Evolutionary conservation across 2,797 vertebrate genomes (phyloP).

Genomic region (Tokudaia tokunoshimensis): DNA sequence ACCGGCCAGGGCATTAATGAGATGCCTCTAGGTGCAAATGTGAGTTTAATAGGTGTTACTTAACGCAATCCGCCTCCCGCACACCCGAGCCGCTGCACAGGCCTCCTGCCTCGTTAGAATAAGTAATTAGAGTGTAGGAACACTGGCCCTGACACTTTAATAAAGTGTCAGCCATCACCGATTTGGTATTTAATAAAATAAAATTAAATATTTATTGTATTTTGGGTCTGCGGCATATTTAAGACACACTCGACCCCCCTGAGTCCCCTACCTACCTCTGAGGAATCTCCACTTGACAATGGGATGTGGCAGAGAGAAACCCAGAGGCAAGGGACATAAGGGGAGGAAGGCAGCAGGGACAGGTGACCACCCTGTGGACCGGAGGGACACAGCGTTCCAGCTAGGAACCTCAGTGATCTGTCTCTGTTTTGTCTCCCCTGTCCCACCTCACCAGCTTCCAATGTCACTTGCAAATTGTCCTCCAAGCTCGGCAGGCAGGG

Average conservation of each 20-base stretch:
- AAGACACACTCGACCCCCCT: conserved; percentile 76
- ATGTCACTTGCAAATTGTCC: not conserved
- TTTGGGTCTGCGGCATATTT: conserved; percentile 80
- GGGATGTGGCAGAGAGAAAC: not conserved
- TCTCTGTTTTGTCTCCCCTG: not conserved
- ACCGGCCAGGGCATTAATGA: conserved; percentile 97
- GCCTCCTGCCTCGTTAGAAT: conserved; percentile 89
- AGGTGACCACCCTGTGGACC: not conserved
- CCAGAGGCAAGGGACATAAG: not conserved
- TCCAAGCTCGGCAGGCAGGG: not conserved
- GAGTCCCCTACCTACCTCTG: not conserved
- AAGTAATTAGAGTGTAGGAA: conserved; percentile 92
- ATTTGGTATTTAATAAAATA: conserved; percentile 90
- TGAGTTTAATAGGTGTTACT: conserved; percentile 99
- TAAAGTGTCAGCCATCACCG: conserved; percentile 92
- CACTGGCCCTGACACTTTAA: conserved; percentile 90
- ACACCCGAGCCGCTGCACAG: conserved; percentile 79
- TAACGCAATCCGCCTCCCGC: conserved; percentile 86
- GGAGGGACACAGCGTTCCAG: not conserved
- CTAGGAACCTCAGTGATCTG: not conserved
- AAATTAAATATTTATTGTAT: conserved; percentile 90
- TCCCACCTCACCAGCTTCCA: not conserved
- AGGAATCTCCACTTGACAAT: not conserved
- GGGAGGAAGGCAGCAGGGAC: not conserved
- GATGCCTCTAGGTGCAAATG: conserved; percentile 99